Base-by-base conservation (phyloP, 1,140 invertebrate genomes). In the Zaprionus gabonicus region DNA sequence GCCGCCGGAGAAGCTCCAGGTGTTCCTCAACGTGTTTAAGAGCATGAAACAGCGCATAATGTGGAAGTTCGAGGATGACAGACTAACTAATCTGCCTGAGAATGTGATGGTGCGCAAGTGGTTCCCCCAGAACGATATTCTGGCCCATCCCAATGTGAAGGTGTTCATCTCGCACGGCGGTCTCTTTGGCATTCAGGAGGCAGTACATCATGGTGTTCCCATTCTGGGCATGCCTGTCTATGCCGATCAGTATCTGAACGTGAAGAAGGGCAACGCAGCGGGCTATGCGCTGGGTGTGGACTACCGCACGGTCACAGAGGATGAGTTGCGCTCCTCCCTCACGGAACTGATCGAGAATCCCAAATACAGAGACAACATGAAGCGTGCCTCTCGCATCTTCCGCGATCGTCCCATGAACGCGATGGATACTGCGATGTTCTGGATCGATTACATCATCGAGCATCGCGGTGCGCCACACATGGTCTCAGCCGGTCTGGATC, bases 151-250 rank as follows among this genome's bases (percentile, higher is more conserved):
- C 1, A 95, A 95, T 71, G 83, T 95, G 5, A 92, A 93, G 72
- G 92, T 93, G 0, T 95, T 96, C 78, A 94, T 96, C 27, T 94
- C 93, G 27, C 95, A 96, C 66, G 95, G 95, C 59, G 95, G 95
- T 1, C 92, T 94, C 63, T 91, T 95, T 57, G 94, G 95, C 62
- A 93, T 94, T 2, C 93, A 94, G 64, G 95, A 96, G 84, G 93
- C 95, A 1, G 91, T 95, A 4, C 93, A 95, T 83, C 92, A 94
- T 72, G 95, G 94, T 15, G 93, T 95, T 3, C 95, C 95, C 1
- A 84, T 95, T 4, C 84, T 96, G 3, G 94, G 94, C 5, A 93
- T 95, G 71, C 95, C 95, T 2, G 88, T 96, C 44, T 94, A 94
- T 51, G 86, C 92, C 3, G 94, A 95, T 85, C 95, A 95, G 53